Evolutionary conservation across 2,888 invertebrate genomes (phyloP), one percentile per base, ranked within the genome.

Genomic region (Andrena camellia): DNA sequence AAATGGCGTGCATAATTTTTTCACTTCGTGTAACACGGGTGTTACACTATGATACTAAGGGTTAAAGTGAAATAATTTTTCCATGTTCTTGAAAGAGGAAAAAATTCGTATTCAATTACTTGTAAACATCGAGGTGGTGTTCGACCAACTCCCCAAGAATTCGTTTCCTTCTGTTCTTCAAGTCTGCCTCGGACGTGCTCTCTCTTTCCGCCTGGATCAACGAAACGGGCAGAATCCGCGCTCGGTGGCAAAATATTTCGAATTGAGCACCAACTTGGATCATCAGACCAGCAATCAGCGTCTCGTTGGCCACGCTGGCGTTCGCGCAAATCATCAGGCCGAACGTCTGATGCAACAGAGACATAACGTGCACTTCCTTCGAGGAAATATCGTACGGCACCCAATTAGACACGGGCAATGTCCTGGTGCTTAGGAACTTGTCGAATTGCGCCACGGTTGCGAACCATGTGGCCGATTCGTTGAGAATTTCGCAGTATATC

Each of bases 231-330:
- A 87, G 42, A 2, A 26, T 75, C 23, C 33, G 63, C 7, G 78
- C 77, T 7, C 91, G 88, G 68, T 87, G 69, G 64, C 89, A 90
- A 1, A 92, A 81, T 26, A 92, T 89, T n/a, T 92, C 90, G 23
- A 93, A 84, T 35, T 92, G 91, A 2, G 90, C 83, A 50, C 91
- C 90, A 6, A 85, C 84, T 35, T 91, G 89, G 1, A 91, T 81
- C 78, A 91, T 75, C 6, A 91, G 60, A 1, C 89, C 89, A 0
- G 90, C 83, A 4, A 92, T 88, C 8, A 93, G 71, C 0, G 91
- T 91, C 60, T 89, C 89, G 62, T 84, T 83, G 7, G 80, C 90
- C 2, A 89, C 87, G 67, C 90, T 88, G 17, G 87, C 59, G n/a
- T 77, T 84, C 6, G 86, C 86, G 17, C 86, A 80, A 17, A 86